Conservation (phyloP, 1,140 invertebrate genomes). For the Sitodiplosis mosellana region DNA sequence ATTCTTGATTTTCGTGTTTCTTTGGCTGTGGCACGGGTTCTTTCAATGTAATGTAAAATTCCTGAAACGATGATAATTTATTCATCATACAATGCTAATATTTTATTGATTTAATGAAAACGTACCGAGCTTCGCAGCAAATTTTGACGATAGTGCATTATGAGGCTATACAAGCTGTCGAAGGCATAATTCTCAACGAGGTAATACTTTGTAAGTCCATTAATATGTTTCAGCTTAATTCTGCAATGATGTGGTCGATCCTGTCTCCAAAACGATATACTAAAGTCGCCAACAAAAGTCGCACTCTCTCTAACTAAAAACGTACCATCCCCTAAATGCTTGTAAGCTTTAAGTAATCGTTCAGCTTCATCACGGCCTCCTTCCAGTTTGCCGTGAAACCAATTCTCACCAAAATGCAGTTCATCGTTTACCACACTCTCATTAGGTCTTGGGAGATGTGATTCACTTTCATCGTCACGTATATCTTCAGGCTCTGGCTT, state of each 20-base stretch:
- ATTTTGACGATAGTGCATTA: conserved; percentile 76
- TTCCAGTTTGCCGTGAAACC: conserved; percentile 82
- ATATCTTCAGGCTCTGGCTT: conserved; percentile 27
- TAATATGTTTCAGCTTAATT: conserved; percentile 76
- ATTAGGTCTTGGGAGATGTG: conserved; percentile 18
- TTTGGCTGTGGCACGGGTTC: conserved; percentile 90
- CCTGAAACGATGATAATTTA: conserved; percentile 26
- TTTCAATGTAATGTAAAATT: conserved; percentile 71
- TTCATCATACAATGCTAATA: conserved; percentile 2
- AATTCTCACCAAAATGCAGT: conserved; percentile 84
- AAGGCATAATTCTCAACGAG: conserved; percentile 78
- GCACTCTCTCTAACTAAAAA: conserved; percentile 90
- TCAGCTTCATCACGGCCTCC: conserved; percentile 54
- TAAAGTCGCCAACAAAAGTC: conserved; percentile 92
- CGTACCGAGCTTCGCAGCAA: conserved; percentile 62
- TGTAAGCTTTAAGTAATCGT: conserved; percentile 48
- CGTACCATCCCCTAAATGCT: conserved; percentile 80
- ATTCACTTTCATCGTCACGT: background rate
- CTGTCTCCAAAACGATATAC: conserved; percentile 83
- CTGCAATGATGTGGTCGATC: conserved; percentile 82
- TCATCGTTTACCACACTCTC: conserved; percentile 39
- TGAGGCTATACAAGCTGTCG: conserved; percentile 82
- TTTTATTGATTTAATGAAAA: conserved; percentile 1
- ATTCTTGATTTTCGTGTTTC: conserved; percentile 84
- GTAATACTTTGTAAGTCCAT: conserved; percentile 77